Conservation (phyloP, 2,113 vertebrate species). For the Hemiscyllium ocellatum region DNA sequence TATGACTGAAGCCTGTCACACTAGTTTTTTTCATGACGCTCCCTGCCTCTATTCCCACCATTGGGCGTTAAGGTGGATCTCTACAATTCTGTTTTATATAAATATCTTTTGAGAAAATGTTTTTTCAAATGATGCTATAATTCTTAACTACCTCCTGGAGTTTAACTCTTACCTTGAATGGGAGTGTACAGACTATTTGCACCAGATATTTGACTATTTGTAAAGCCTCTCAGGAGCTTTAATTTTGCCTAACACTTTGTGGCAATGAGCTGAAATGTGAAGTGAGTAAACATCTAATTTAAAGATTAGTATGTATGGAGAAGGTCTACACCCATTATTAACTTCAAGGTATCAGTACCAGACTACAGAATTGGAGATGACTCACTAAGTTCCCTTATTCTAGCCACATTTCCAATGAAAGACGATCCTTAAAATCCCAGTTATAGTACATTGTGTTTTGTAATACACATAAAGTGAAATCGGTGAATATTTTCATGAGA, state of each 20-base stretch:
- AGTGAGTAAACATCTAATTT: not conserved
- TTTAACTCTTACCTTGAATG: not conserved
- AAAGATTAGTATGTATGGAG: not conserved
- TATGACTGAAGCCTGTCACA: too few relatives aligned
- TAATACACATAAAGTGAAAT: not conserved
- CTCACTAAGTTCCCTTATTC: not conserved
- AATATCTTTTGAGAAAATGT: not conserved
- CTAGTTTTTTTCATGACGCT: not conserved
- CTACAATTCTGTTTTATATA: not conserved
- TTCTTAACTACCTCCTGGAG: not conserved
- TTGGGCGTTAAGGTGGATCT: too few relatives aligned
- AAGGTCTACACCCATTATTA: slow-evolving; percentile 24
- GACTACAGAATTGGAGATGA: not conserved
- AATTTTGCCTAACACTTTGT: not conserved
- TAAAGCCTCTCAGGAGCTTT: not conserved
- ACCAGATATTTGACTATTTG: not conserved
- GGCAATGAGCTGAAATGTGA: not conserved
- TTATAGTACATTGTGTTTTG: not conserved
- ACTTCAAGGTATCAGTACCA: not conserved
- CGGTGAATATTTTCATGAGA: not conserved
- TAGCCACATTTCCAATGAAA: not conserved
- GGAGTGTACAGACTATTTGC: not conserved
- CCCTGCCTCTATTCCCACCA: not conserved
- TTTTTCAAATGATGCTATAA: not conserved
- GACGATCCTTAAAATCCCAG: not conserved